Evolutionary conservation across 1,140 invertebrate genomes (phyloP), one percentile per base, ranked within the genome.

Genomic region (Pteromalus puparum): DNA sequence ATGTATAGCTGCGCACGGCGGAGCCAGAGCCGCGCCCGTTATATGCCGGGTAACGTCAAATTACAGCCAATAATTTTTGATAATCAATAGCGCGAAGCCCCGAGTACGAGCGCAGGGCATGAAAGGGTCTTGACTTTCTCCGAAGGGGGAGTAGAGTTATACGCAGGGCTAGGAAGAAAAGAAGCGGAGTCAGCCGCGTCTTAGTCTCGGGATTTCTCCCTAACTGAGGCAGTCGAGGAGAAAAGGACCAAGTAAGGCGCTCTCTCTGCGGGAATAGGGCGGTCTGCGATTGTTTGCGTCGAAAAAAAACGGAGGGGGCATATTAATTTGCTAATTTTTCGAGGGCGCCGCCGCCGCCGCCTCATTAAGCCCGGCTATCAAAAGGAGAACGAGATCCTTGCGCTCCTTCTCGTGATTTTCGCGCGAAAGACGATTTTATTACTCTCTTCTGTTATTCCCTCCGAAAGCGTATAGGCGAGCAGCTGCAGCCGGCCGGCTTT

Each of bases 261-360:
- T 42, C 38, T 34, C 34, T 38, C 28, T 18, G 12, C 48, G n/a
- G 26, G 46, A 28, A 38, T 12, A 30, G 48, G 48, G 48, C 48
- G 24, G 46, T 13, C 12, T 28, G 1, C 12, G 75, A 77, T 77
- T 77, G 75, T 77, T 77, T 77, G 75, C 75, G 9, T 48, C 30
- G 72, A 26, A 34, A 34, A 67, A 65, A 65, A 65, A 13, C 21
- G 0, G 61, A 6, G 34, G 76, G 28, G 5, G 26, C 61, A 28
- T 46, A 79, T 79, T 79, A 79, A 79, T 79, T 79, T 68, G 77
- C 61, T 68, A 42, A 79, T 79, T 79, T 79, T 67, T 67, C 28
- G 21, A 79, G 77, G n/a, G 77, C 61, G 7, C 65, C 34, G 3
- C 1, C 28, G 48, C 21, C 10, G 9, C n/a, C 2, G n/a, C 46